Evolutionary conservation across 1,140 invertebrate genomes (phyloP).

Genomic region (Eriosoma lanigerum): DNA sequence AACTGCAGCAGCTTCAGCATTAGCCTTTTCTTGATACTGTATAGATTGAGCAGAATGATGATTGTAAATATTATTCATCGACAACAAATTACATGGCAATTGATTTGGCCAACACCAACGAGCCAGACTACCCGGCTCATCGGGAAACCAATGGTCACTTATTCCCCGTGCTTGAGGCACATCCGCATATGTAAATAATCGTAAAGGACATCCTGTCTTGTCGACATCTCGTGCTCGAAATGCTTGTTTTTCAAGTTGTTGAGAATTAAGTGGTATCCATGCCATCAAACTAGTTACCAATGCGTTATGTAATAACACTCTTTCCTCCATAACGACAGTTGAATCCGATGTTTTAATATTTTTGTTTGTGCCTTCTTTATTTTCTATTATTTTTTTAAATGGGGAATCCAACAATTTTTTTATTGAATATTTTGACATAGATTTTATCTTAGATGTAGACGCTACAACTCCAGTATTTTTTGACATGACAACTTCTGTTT

Average conservation of each 20-base stretch:
- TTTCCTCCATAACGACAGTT: neutral
- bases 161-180: neutral
- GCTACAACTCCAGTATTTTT: neutral
- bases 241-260: neutral
- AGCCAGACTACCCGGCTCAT: neutral
- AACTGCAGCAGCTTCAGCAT: neutral
- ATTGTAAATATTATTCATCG: neutral
- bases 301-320: neutral
- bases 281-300: neutral
- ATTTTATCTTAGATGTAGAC: neutral
- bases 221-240: neutral
- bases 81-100: neutral
- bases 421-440: too few relatives aligned
- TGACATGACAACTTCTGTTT: neutral
- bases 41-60: neutral
- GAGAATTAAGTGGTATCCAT: conserved; percentile 10
- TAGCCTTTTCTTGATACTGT: neutral
- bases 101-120: conserved; percentile 15
- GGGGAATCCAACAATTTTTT: neutral
- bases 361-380: neutral
- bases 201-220: neutral
- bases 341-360: neutral
- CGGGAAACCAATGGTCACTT: conserved; percentile 10
- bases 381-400: neutral
- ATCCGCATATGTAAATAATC: conserved; percentile 16